Evolutionary conservation across 92 coral and sea anemone genomes (phyloP), one percentile per base, ranked within the genome.

Genomic region (Siderastrea radians): DNA sequence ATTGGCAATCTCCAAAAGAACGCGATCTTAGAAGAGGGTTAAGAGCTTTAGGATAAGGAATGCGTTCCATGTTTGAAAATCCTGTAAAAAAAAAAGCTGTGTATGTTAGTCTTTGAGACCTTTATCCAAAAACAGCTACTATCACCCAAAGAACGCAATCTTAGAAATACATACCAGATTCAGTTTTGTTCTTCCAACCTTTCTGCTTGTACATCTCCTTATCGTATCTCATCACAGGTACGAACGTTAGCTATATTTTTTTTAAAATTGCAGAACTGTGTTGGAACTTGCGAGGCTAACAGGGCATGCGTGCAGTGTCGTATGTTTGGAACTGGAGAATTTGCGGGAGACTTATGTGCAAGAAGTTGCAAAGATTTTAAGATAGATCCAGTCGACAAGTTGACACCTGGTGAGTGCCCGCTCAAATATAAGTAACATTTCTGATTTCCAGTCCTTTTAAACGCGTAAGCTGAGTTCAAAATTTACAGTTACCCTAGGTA

Each of bases 281-380:
- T 69, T 16, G 94, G 96, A 62, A 90, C 75, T 13, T 96, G 99
- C 46, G 83, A 85, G 5, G 93, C 91, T 51, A 83, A 87, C 81
- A 89, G 94, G 60, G 91, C 92, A 45, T 97, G 99, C 91, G 99
- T 97, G 43, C 94, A 91, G 59, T 96, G 99, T 69, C 88, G 93
- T 63, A 88, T 85, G 78, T 97, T 90, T 75, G 77, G 89, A 26
- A 87, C 93, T 46, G 99, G 98, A 10, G 87, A 93, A 51, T 89
- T 92, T 59, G 64, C 78, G 4, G 73, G 72, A 69, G 90, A 84
- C 52, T 55, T 81, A 16, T 95, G 96, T 78, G 79, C 80, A 15
- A 48, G 15, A 8, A 47, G 73, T 67, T 97, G 99, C 77, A 92
- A 92, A 75, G 90, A 85, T 17, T 65, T 83, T 9, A 93, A 80